Evolutionary conservation across 2,113 vertebrate genomes (phyloP).

Genomic region (Sebastes fasciatus): DNA sequence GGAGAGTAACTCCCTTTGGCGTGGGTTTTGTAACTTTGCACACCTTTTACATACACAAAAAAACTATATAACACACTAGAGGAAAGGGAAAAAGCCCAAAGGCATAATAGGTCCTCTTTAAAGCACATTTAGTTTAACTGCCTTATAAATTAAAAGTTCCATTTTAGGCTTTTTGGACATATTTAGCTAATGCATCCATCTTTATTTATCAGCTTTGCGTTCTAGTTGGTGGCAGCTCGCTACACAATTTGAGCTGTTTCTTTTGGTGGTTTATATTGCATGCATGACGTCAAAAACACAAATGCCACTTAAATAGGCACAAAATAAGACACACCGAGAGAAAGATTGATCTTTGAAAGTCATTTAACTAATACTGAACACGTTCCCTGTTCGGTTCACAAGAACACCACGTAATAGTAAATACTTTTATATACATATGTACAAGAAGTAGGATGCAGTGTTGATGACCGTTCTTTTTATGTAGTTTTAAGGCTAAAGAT

Average conservation of each 20-base stretch:
- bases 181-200: slow-evolving; percentile 22
- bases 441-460: slow-evolving; percentile 64
- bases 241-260: slow-evolving; percentile 36
- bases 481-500: slow-evolving; percentile 75
- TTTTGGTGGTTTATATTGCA: slow-evolving; percentile 40
- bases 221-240: slow-evolving; percentile 32
- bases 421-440: slow-evolving; percentile 76
- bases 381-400: slow-evolving; percentile 71
- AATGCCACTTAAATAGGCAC: slow-evolving; percentile 55
- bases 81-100: no score
- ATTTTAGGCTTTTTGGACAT: background rate
- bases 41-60: no score
- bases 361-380: slow-evolving; percentile 64
- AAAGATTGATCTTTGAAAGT: slow-evolving; percentile 56
- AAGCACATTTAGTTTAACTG: background rate
- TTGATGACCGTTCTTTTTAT: slow-evolving; percentile 61
- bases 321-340: slow-evolving; percentile 48
- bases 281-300: slow-evolving; percentile 54
- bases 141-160: background rate
- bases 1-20: no score
- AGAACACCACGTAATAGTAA: slow-evolving; percentile 63
- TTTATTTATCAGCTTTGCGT: background rate
- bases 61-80: no score
- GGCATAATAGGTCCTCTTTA: no score
- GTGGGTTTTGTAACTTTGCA: no score